A percentile compares a stretch with the other conserved stretches of the same genome.
phyloP scores from a whole-genome alignment of 2,113 vertebrate species.

The Herpailurus yagouaroundi region DNA sequence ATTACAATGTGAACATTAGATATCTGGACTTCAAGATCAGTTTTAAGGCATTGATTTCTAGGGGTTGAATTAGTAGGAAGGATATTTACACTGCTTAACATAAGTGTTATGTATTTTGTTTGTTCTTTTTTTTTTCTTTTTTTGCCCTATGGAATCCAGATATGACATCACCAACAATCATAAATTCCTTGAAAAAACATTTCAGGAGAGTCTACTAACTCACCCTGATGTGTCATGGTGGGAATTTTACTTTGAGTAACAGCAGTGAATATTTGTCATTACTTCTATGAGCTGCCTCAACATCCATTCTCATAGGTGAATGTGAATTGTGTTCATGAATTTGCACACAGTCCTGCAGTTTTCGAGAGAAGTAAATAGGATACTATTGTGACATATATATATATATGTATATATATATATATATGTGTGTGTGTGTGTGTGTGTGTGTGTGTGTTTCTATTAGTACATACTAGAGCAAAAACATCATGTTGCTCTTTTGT shows the following conservation, averaged over 20 bases:
- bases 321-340: neutral
- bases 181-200: neutral
- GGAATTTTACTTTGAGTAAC: neutral
- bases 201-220: neutral
- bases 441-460: neutral
- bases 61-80: neutral
- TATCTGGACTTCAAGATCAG: neutral
- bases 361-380: neutral
- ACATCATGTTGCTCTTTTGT: neutral
- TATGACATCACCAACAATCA: neutral
- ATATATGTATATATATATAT: neutral
- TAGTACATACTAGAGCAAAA: neutral
- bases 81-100: neutral
- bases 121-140: neutral
- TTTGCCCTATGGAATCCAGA: neutral
- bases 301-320: neutral
- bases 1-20: neutral
- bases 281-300: neutral
- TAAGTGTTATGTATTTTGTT: neutral
- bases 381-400: neutral
- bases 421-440: too few relatives aligned
- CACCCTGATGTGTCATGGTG: neutral
- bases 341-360: neutral
- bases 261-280: neutral
- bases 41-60: neutral